Evolutionary conservation across 2,888 invertebrate genomes (phyloP), one percentile per base, ranked within the genome.

Genomic region (Acholoe squamosa): DNA sequence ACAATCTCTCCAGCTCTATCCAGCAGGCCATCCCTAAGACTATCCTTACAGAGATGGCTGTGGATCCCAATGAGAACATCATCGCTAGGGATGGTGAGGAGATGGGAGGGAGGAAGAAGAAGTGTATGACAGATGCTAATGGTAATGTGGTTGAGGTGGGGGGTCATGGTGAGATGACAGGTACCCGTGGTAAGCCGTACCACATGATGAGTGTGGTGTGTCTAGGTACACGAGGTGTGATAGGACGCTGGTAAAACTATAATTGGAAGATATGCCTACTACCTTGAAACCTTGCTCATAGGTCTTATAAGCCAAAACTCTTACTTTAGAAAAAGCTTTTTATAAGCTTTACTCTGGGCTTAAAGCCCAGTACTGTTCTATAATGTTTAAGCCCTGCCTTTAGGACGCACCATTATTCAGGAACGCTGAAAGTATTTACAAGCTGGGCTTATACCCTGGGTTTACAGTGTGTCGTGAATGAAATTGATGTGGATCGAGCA

Each of bases 231-330:
- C 3, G 61, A 61, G 61, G 22, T 7, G 61, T 61, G 14, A n/a
- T 61, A n/a, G 61, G 61, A 61, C 61, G 61, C n/a, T 61, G 61
- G 61, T 61, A 61, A 61, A n/a, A n/a, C n/a, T n/a, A n/a, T n/a
- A n/a, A n/a, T n/a, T n/a, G n/a, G n/a, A n/a, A n/a, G n/a, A n/a
- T n/a, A n/a, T n/a, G n/a, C n/a, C n/a, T n/a, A n/a, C n/a, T n/a
- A n/a, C n/a, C n/a, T n/a, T n/a, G n/a, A n/a, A n/a, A n/a, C n/a
- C n/a, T n/a, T n/a, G n/a, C n/a, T n/a, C n/a, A n/a, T n/a, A n/a
- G n/a, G n/a, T n/a, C n/a, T n/a, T n/a, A n/a, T n/a, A n/a, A n/a
- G n/a, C n/a, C n/a, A n/a, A n/a, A n/a, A n/a, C n/a, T n/a, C n/a
- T n/a, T n/a, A n/a, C n/a, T n/a, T n/a, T n/a, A n/a, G n/a, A n/a